Evolutionary conservation across 37 sponge, comb jelly and placozoan genomes (phyloP), one percentile per base, ranked within the genome.

Genomic region (Chondrilla cf. caribensis): DNA sequence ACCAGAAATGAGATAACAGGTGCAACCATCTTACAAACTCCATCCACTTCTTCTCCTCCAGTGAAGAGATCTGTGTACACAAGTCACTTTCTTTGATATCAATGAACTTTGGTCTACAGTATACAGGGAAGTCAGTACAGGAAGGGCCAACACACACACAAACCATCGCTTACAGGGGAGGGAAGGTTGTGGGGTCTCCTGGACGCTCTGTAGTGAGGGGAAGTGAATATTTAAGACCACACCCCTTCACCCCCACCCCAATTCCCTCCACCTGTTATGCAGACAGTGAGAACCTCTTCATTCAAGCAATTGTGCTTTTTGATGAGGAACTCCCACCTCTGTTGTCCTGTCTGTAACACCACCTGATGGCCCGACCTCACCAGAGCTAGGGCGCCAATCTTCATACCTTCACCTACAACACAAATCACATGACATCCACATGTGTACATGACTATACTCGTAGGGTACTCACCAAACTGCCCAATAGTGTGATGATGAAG

Each of bases 351-450:
- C 29, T 68, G 54, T 43, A 89, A 47, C 19, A 35, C 24, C 28
- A 89, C 85, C 2, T 25, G 54, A 29, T 55, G 25, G 24, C 65
- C 39, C 54, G 70, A 72, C 40, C 90, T 80, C 36, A 81, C 66
- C 37, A 89, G 59, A 21, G 86, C 86, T 33, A 89, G 60, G 3
- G 90, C 84, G 6, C 90, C 90, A 11, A 89, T 43, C 81, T 89
- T 89, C 72, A 89, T 38, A 3, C 90, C 90, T 83, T 89, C 90
- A 47, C 87, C 87, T 86, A 36, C 22, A 37, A 73, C 76, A 33
- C 70, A 28, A 31, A 68, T 26, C 67, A 65, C 8, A 14, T 9
- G 26, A 65, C 67, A n/a, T 28, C 19, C n/a, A n/a, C n/a, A n/a
- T n/a, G n/a, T n/a, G n/a, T n/a, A n/a, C 60, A 59, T 2, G 25